phyloP scores from a whole-genome alignment of 2,888 invertebrate genomes.

The Leptinotarsa rubiginosa region DNA sequence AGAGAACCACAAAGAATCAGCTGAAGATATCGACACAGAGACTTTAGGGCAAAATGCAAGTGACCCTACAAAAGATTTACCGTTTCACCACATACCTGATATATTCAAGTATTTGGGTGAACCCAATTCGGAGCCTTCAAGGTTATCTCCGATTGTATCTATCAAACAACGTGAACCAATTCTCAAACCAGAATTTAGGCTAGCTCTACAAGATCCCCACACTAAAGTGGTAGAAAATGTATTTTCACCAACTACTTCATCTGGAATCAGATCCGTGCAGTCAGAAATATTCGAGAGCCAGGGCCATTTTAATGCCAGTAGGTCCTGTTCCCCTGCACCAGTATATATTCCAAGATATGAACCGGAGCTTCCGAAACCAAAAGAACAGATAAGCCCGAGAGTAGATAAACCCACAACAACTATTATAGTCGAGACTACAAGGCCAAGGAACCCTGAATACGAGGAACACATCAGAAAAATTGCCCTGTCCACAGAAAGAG shows the following conservation, averaged over 20 bases:
- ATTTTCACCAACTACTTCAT: slow-evolving; percentile 48
- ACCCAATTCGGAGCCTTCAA: slow-evolving; percentile 51
- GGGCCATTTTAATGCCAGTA: slow-evolving; percentile 63
- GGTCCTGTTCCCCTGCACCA: slow-evolving; percentile 59
- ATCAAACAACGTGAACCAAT: slow-evolving; percentile 42
- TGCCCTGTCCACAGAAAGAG: slow-evolving; percentile 52
- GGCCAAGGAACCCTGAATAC: slow-evolving; percentile 50
- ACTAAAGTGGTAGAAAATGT: slow-evolving; percentile 55
- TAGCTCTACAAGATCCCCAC: slow-evolving; percentile 54
- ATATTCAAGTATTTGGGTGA: slow-evolving; percentile 55
- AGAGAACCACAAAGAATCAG: not conserved
- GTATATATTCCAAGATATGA: slow-evolving; percentile 58
- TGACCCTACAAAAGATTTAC: not conserved
- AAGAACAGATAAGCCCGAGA: slow-evolving; percentile 11
- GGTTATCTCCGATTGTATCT: slow-evolving; percentile 47
- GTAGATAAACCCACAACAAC: slow-evolving; percentile 38
- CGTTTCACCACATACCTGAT: slow-evolving; percentile 32
- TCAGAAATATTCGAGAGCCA: slow-evolving; percentile 64
- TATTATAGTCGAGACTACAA: slow-evolving; percentile 49
- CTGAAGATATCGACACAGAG: not conserved
- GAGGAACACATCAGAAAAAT: slow-evolving; percentile 56
- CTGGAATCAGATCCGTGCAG: slow-evolving; percentile 57
- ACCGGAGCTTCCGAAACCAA: slow-evolving; percentile 13
- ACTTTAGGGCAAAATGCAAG: not conserved
- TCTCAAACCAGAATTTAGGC: slow-evolving; percentile 59